Conservation (phyloP, 2,888 invertebrate genomes). For the Boloria euphrosyne region DNA sequence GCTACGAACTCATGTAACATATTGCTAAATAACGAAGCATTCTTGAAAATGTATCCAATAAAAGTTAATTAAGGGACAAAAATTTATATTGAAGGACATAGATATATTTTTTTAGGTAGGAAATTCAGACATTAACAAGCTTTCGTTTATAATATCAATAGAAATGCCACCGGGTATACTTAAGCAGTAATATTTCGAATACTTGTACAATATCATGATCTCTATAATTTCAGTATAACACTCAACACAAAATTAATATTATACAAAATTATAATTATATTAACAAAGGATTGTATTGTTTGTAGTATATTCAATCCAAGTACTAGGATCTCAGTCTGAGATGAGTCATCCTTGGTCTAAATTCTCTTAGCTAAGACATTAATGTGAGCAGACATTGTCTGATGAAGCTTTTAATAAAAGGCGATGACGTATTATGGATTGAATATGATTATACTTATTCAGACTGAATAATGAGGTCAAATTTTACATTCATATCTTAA, state of each 20-base stretch:
- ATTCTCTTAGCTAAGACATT: conserved; percentile 25
- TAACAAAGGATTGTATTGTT: neutral
- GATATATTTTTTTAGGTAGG: no score
- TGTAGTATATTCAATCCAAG: neutral
- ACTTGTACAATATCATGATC: neutral
- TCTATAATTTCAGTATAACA: neutral
- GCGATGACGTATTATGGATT: conserved; percentile 12
- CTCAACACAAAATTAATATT: neutral
- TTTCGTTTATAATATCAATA: no score
- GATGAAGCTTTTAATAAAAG: conserved; percentile 24
- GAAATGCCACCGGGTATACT: no score
- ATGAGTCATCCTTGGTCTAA: conserved; percentile 30
- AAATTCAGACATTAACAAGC: no score
- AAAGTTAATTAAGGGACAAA: no score
- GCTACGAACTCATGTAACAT: no score
- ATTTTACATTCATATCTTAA: conserved; percentile 3
- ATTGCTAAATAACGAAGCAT: no score
- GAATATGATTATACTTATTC: conserved; percentile 9
- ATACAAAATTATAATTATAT: no score
- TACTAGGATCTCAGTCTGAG: neutral
- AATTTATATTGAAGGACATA: no score
- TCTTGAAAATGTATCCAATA: no score
- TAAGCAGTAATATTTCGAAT: neutral
- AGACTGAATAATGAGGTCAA: conserved; percentile 1
- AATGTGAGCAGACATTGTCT: conserved; percentile 27